Evolutionary conservation across 2,113 vertebrate species (phyloP).

Genomic region (Anas platyrhynchos): DNA sequence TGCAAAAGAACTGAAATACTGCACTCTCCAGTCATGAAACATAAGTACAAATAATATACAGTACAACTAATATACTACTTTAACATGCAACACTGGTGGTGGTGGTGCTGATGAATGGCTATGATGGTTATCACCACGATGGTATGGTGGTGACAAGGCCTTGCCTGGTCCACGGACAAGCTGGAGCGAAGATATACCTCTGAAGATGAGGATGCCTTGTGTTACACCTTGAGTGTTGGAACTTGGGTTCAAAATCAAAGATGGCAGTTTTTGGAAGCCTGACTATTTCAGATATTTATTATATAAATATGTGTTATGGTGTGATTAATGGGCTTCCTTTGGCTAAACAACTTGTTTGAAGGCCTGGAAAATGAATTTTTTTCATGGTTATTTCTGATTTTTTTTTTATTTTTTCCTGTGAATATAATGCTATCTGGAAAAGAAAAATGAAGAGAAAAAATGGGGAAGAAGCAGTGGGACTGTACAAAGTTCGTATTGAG

Average conservation of each 20-base stretch:
- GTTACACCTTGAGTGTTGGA: not conserved
- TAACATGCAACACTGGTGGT: accelerated
- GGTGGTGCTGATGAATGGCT: not conserved
- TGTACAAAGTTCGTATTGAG: not conserved
- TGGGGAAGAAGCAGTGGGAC: not conserved
- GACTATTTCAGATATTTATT: constrained; percentile 29
- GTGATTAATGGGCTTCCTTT: not conserved
- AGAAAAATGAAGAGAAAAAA: not conserved
- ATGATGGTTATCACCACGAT: not conserved
- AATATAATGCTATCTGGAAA: not conserved
- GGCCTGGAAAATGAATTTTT: not conserved
- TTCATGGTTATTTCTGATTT: not conserved
- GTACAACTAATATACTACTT: not conserved
- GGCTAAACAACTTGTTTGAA: not conserved
- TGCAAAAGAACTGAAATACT: constrained; percentile 54
- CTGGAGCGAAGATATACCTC: not conserved
- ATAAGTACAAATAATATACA: too few relatives aligned
- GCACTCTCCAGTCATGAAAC: not conserved
- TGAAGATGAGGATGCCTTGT: not conserved
- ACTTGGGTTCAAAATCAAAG: not conserved
- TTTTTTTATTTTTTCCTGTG: not conserved
- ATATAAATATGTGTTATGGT: not conserved
- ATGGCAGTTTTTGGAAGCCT: not conserved
- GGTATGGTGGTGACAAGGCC: not conserved
- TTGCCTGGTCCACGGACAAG: not conserved